These are phyloP conservation scores for Momotus momota DNA, from an alignment of 2,797 vertebrate genomes.

Conservation along the genomic window DNA sequence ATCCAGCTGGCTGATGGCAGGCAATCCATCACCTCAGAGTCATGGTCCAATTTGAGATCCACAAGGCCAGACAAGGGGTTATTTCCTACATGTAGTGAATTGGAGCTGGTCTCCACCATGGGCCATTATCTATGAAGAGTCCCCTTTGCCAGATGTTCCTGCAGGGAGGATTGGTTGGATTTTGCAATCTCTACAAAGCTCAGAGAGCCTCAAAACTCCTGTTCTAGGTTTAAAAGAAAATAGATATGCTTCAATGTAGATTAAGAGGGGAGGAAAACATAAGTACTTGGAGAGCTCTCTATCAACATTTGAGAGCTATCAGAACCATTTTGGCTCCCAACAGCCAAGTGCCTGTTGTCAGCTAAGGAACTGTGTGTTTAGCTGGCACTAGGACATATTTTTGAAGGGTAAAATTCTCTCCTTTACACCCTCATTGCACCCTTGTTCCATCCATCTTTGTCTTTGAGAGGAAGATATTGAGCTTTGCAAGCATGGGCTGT, in stretches of 20 bases:
- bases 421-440: background rate
- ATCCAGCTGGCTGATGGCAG: background rate
- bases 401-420: background rate
- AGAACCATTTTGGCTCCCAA: background rate
- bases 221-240: background rate
- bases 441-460: background rate
- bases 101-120: no score
- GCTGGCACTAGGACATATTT: background rate
- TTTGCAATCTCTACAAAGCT: background rate
- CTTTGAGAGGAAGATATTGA: background rate
- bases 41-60: background rate
- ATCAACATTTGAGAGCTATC: background rate
- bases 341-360: background rate
- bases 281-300: background rate
- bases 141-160: background rate
- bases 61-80: fast-evolving
- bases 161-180: fast-evolving
- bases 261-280: background rate
- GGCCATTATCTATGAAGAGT: fast-evolving
- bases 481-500: background rate
- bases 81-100: background rate
- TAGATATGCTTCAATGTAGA: background rate
- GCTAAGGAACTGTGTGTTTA: background rate
- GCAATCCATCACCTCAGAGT: background rate
- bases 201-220: background rate